Evolutionary conservation across 2,797 vertebrate genomes (phyloP).

Genomic region (Betta splendens): DNA sequence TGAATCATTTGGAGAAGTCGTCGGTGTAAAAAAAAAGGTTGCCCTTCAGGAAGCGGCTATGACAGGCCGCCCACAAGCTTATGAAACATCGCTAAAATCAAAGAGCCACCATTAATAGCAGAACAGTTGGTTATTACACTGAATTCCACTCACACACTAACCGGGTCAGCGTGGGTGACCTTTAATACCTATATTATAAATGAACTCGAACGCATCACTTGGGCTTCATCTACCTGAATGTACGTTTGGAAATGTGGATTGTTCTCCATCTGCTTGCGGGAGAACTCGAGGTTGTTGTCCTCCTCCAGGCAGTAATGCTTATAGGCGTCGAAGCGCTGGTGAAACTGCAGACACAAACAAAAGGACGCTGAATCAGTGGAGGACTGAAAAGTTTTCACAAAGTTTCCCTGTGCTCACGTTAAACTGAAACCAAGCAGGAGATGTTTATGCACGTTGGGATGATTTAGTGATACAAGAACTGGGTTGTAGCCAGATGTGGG

Average conservation of each 20-base stretch:
- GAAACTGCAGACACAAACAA: slow-evolving; percentile 71
- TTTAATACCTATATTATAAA: background rate
- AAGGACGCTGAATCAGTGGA: background rate
- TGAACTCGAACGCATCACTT: slow-evolving; percentile 1
- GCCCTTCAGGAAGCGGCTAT: slow-evolving; percentile 7
- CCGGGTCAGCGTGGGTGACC: background rate
- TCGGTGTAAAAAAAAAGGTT: slow-evolving; percentile 20
- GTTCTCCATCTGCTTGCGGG: slow-evolving; percentile 76
- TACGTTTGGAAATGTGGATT: slow-evolving; percentile 81
- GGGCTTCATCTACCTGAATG: slow-evolving; percentile 70
- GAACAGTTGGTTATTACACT: slow-evolving; percentile 17
- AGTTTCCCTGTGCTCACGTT: too few species aligned
- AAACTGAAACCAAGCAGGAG: background rate
- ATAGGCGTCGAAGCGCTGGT: slow-evolving; percentile 81
- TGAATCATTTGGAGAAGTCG: slow-evolving; percentile 49
- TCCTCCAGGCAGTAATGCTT: slow-evolving; percentile 82
- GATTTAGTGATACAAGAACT: background rate
- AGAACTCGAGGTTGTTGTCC: slow-evolving; percentile 81
- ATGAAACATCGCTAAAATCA: slow-evolving; percentile 31
- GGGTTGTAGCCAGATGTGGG: background rate
- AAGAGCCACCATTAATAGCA: slow-evolving; percentile 9
- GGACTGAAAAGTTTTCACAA: background rate
- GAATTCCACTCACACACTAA: slow-evolving; percentile 29
- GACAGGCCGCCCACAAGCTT: slow-evolving; percentile 26
- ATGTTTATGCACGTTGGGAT: background rate